A percentile compares a stretch with the other conserved stretches of the same genome.
phyloP scores from a whole-genome alignment of 2,797 vertebrate species.

The Pseudopleuronectes americanus region DNA sequence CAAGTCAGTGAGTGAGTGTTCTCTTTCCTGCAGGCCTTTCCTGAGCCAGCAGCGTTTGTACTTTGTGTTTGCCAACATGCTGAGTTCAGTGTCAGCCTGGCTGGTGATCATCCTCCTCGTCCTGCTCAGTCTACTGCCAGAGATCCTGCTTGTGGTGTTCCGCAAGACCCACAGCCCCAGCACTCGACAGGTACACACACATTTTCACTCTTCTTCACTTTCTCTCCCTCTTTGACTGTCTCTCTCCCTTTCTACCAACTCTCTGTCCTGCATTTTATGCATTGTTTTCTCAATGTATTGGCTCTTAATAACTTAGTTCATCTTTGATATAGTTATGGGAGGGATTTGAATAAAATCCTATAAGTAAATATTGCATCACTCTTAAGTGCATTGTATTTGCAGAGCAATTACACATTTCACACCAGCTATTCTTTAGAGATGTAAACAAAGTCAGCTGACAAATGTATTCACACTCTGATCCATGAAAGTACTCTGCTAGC shows the following conservation, averaged over 20 bases:
- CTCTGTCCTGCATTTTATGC: background rate
- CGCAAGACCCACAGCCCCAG: slow-evolving; percentile 86
- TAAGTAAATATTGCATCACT: too few species aligned
- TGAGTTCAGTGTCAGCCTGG: slow-evolving; percentile 94
- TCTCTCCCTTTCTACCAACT: background rate
- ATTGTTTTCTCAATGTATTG: background rate
- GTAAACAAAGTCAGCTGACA: too few species aligned
- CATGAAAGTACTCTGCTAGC: too few species aligned
- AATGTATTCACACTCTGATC: too few species aligned
- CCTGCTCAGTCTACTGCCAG: slow-evolving; percentile 94
- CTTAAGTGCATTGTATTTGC: too few species aligned
- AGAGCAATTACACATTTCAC: too few species aligned
- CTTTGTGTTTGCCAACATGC: slow-evolving; percentile 97
- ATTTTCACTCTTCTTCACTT: background rate
- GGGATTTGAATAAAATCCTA: too few species aligned
- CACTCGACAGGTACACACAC: slow-evolving; percentile 85
- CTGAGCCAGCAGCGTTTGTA: slow-evolving; percentile 96
- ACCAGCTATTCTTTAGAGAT: too few species aligned
- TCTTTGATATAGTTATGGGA: background rate
- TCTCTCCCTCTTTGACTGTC: background rate
- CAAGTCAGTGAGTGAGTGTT: slow-evolving; percentile 22
- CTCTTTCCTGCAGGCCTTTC: slow-evolving; percentile 90
- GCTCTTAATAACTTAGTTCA: slow-evolving; percentile 1
- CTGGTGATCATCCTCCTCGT: slow-evolving; percentile 96
- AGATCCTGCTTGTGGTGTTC: slow-evolving; percentile 91